Evolutionary conservation across 1,140 invertebrate genomes (phyloP), one percentile per base, ranked within the genome.

Genomic region (Luehdorfia chinensis): DNA sequence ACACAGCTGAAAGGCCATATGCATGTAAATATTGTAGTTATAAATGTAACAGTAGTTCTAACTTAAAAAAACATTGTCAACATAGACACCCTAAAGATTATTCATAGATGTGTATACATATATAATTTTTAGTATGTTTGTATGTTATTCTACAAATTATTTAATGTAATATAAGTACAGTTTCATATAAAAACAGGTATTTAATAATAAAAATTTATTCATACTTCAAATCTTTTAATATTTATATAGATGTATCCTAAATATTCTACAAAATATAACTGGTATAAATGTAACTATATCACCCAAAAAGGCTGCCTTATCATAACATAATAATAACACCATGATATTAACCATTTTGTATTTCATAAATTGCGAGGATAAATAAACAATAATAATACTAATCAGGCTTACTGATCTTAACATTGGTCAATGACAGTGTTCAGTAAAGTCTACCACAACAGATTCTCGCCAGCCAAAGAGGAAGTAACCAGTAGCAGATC

Each of bases 401-500:
- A 48, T 54, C 27, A 59, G 54, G 59, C 53, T 51, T 49, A 27
- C 34, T 50, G 36, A 27, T 18, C 31, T 52, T 49, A 51, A 31
- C 47, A 18, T 56, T 45, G 67, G 60, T 87, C 79, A 98, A 89
- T 98, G 96, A 88, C 96, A 98, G 85, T 98, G 96, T 91, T 98
- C 96, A 30, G 96, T 97, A 31, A 97, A 92, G 70, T 98, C 96
- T 1, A 97, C 94, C 15, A 97, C 93, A 4, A 96, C 92, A 0
- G 95, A 94, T 84, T 97, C 96, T 67, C 94, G 94, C 96, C 96
- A 98, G 8, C 96, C 96, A 73, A 98, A 98, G 4, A 97, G 87
- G 75, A 98, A 98, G 83, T 98, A 98, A 2, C 97, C 97, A 6
- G 93, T 88, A 1, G 93, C 95, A 5, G 96, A 95, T 11, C 97